Percentiles rank a stretch among this genome's conserved stretches.
These are phyloP conservation scores for Labroides dimidiatus DNA, from an alignment of 2,797 vertebrate species.

Conservation along the genomic window DNA sequence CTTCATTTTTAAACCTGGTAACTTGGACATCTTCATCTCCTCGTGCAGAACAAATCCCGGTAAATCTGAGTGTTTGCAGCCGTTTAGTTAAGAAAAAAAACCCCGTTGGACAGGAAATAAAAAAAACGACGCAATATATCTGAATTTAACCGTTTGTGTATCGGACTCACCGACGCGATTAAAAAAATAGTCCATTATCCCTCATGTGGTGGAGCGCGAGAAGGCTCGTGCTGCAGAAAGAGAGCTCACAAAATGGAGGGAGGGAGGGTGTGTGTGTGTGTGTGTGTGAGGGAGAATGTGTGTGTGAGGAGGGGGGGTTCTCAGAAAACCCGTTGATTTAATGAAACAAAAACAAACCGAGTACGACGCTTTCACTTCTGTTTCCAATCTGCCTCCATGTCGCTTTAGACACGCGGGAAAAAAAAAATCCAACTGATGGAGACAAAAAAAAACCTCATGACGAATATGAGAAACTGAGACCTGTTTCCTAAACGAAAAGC, in stretches of 20 bases:
- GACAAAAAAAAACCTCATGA: not conserved
- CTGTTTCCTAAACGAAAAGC: not conserved
- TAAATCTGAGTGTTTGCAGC: not conserved
- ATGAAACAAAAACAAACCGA: conserved; percentile 1
- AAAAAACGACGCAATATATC: not conserved
- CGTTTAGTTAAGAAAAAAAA: not conserved
- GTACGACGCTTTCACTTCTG: too few relatives aligned
- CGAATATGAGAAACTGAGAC: not conserved
- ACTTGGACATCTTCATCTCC: not conserved
- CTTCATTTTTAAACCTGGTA: too few relatives aligned
- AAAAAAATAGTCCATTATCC: conserved; percentile 18
- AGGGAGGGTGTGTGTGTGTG: not conserved
- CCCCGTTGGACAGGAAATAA: not conserved
- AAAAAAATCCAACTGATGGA: not conserved
- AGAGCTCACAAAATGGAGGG: conserved; percentile 48
- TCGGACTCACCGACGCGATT: conserved; percentile 39
- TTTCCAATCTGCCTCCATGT: not conserved
- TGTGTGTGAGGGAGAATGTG: not conserved
- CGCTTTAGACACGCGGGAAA: not conserved
- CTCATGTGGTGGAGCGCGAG: conserved; percentile 35
- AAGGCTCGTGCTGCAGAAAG: not conserved
- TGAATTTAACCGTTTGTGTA: conserved; percentile 19
- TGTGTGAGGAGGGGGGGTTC: not conserved
- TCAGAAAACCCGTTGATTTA: not conserved
- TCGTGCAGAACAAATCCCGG: not conserved